Conservation (phyloP, 2,888 invertebrate genomes). For the Aleiodes testaceus region DNA sequence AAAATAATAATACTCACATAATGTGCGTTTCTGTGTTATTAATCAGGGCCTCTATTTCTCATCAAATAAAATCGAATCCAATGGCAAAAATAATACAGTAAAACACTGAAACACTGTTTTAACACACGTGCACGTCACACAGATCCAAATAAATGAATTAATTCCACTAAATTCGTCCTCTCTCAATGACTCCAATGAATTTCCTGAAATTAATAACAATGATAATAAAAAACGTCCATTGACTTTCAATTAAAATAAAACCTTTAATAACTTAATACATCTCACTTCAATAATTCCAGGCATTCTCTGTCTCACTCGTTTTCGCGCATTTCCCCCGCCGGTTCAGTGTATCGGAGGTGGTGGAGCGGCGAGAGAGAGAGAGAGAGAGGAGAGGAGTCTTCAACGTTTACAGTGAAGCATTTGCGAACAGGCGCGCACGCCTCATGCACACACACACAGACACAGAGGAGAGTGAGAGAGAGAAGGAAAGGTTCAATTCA, state of each 20-base stretch:
- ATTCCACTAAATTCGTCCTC: too few species aligned
- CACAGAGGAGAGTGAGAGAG: neutral
- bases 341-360: too few species aligned
- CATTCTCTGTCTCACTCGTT: slow-evolving; percentile 23
- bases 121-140: slow-evolving; percentile 57
- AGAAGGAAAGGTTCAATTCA: too few species aligned
- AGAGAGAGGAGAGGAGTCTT: neutral
- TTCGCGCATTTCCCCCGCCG: slow-evolving; percentile 17
- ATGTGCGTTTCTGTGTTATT: slow-evolving; percentile 57
- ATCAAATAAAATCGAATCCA: slow-evolving; percentile 37
- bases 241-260: too few species aligned
- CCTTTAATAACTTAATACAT: neutral
- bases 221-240: slow-evolving; percentile 9
- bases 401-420: slow-evolving; percentile 15
- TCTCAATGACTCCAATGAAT: too few species aligned
- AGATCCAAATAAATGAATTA: neutral
- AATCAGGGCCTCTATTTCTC: slow-evolving; percentile 41
- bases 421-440: slow-evolving; percentile 14
- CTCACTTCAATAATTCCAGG: slow-evolving; percentile 17
- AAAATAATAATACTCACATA: slow-evolving; percentile 60
- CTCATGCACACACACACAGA: slow-evolving; percentile 7
- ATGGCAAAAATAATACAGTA: slow-evolving; percentile 37
- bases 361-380: too few species aligned
- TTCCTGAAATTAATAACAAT: neutral
- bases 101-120: slow-evolving; percentile 56